Conservation (phyloP, 2,113 vertebrate genomes). For the Rhabdornis inornatus region DNA sequence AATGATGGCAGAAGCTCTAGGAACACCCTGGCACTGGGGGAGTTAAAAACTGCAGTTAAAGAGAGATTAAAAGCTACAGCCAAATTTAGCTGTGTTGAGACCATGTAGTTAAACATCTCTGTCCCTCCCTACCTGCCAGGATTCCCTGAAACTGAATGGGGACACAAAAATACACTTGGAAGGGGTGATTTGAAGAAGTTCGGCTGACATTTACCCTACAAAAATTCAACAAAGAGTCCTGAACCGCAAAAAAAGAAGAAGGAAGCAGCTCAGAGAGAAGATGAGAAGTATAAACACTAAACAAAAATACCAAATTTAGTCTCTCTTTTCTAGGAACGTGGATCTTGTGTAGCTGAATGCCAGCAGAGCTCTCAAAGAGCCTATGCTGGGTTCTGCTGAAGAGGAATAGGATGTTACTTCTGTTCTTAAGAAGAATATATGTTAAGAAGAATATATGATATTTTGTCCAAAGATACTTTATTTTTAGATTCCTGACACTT, state of each 20-base stretch:
- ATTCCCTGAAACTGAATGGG: neutral
- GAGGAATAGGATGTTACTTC: neutral
- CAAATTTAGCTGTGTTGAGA: neutral
- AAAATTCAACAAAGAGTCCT: neutral
- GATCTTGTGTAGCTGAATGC: neutral
- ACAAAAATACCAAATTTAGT: neutral
- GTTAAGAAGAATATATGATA: neutral
- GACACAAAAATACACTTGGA: neutral
- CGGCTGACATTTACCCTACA: neutral
- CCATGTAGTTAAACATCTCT: rapidly evolving
- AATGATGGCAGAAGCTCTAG: neutral
- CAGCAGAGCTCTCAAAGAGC: neutral
- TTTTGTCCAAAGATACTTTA: neutral
- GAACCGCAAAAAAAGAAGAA: neutral
- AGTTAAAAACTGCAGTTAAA: neutral
- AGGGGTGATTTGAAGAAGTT: neutral
- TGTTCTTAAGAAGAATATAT: neutral
- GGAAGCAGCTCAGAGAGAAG: neutral
- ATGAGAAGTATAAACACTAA: neutral
- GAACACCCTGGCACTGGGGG: neutral
- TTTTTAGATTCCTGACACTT: neutral
- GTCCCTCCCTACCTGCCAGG: neutral
- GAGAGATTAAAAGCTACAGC: neutral
- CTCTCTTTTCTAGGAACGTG: rapidly evolving
- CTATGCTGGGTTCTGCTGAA: neutral